Evolutionary conservation across 2,113 vertebrate genomes (phyloP), one percentile per base, ranked within the genome.

Genomic region (Strix uralensis): DNA sequence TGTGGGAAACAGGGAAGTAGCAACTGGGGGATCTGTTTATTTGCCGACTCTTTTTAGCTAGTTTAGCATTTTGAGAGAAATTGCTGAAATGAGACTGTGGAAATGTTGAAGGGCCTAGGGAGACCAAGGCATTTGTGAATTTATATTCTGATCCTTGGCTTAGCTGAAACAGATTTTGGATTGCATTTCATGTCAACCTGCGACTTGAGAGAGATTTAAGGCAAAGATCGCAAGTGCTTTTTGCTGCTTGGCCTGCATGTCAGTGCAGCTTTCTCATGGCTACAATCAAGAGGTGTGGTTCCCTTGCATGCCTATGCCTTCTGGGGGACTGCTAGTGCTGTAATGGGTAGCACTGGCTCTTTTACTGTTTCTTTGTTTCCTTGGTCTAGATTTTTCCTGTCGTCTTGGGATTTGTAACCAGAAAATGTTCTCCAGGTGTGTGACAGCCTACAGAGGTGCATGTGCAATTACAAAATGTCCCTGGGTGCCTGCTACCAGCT

Each of bases 401-500:
- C 38, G 62, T 78, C 32, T 67, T 0, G 34, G 54, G 25, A 70
- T 81, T 62, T 82, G 63, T 83, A 85, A 93, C 58, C 23, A 62
- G 88, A 77, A 77, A 86, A 55, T 10, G 13, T 78, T 95, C n/a
- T 87, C 65, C 92, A 77, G 81, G 66, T 79, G 69, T 20, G 46
- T 25, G 38, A 58, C 67, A 70, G 63, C 80, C 86, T 38, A 5
- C 67, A 73, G 88, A 94, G 71, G 72, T 88, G 54, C 58, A 11
- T 0, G 36, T 86, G 71, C 71, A 61, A 25, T 86, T 75, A 70
- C 36, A 88, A 62, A 82, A 54, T 54, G 42, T 55, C 79, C 73
- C 46, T 74, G 92, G 49, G 66, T 93, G 88, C 77, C 78, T 95
- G 78, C 29, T 95, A 91, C 94, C 84, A 84, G 90, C 88, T 88